Percentiles rank a stretch among this genome's conserved stretches.
These are phyloP conservation scores for Manacus vitellinus DNA, from an alignment of 2,113 vertebrate species.

Conservation along the genomic window DNA sequence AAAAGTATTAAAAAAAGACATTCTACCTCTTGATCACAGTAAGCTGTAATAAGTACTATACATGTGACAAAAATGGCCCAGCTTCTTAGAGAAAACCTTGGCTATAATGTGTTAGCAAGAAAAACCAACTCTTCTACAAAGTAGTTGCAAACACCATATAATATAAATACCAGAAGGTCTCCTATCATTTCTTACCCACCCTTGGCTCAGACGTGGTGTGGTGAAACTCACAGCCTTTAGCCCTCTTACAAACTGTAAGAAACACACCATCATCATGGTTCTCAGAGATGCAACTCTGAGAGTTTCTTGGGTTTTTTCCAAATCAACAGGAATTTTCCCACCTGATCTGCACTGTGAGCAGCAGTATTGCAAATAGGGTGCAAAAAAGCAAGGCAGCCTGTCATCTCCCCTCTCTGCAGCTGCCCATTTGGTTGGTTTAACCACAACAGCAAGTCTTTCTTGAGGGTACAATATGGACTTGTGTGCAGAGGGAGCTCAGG, in stretches of 20 bases:
- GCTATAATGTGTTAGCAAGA: background rate
- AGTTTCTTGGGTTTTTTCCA: background rate
- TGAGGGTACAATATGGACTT: background rate
- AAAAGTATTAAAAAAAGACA: background rate
- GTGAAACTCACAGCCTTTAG: background rate
- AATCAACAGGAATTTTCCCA: background rate
- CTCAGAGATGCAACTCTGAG: background rate
- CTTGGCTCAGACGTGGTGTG: background rate
- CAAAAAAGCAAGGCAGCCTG: background rate
- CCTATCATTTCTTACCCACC: background rate
- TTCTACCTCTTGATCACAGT: background rate
- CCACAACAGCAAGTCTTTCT: background rate
- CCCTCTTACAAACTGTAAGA: background rate
- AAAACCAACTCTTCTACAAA: background rate
- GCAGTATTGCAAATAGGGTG: background rate
- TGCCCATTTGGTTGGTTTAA: background rate
- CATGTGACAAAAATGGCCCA: background rate
- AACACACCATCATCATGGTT: background rate
- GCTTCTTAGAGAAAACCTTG: background rate
- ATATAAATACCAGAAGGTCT: background rate
- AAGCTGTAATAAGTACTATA: background rate
- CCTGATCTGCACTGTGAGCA: background rate
- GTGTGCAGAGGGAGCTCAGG: background rate
- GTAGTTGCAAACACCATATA: background rate
- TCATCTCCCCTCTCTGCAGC: background rate